Conservation (phyloP, 2,888 invertebrate genomes). For the Drosophila cognata region DNA sequence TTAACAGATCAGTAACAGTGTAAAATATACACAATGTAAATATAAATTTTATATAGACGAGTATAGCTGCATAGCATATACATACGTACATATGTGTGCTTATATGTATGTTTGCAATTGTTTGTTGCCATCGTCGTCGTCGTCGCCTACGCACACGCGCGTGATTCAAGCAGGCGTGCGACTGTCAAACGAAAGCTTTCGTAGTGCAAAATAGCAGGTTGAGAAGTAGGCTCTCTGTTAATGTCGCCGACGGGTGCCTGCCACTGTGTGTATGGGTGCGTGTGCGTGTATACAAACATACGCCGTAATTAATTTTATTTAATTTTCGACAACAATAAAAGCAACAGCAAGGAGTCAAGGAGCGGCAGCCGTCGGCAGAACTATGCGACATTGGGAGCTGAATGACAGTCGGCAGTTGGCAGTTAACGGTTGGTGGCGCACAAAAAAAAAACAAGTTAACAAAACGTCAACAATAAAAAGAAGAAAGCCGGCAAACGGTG, state of each 20-base stretch:
- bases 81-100: neutral
- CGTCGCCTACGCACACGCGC: slow-evolving; percentile 61
- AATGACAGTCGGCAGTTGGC: slow-evolving; percentile 27
- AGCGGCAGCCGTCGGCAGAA: slow-evolving; percentile 30
- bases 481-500: slow-evolving; percentile 52
- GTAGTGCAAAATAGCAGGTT: slow-evolving; percentile 1
- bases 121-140: slow-evolving; percentile 28
- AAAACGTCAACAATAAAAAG: slow-evolving; percentile 70
- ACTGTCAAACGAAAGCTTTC: slow-evolving; percentile 28
- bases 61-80: neutral
- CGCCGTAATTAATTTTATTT: slow-evolving; percentile 78
- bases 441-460: slow-evolving; percentile 81
- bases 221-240: slow-evolving; percentile 26
- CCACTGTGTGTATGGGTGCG: slow-evolving; percentile 13
- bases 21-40: neutral
- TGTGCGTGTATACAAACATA: slow-evolving; percentile 56
- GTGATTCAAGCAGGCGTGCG: slow-evolving; percentile 61
- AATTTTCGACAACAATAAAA: slow-evolving; percentile 77
- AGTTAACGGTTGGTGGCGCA: slow-evolving; percentile 19
- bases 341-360: slow-evolving; percentile 60
- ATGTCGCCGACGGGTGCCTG: slow-evolving; percentile 27
- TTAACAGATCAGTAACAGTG: neutral
- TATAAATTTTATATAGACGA: neutral
- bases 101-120: slow-evolving; percentile 6
- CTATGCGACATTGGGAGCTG: slow-evolving; percentile 37